These are phyloP conservation scores for Aplysia californica DNA, from an alignment of 1,140 invertebrate species.

Conservation along the genomic window DNA sequence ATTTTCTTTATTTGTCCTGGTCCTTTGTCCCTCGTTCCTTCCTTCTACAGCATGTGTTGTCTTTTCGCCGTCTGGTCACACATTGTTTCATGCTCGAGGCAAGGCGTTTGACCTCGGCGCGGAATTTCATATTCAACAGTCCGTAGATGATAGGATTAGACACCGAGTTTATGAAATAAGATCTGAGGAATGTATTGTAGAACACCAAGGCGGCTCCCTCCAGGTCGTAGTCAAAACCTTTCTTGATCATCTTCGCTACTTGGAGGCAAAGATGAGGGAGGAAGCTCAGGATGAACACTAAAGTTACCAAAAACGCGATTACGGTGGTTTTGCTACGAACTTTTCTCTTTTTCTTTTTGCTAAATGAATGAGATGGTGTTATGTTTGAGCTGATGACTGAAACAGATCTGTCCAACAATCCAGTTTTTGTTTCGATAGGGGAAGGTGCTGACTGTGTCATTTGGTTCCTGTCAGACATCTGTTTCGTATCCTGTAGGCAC, in stretches of 20 bases:
- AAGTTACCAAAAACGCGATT: conserved; percentile 37
- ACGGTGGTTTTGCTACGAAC: conserved; percentile 29
- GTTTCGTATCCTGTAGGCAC: neutral
- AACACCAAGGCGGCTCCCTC: conserved; percentile 20
- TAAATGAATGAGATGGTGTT: neutral
- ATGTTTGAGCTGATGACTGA: neutral
- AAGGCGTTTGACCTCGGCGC: conserved; percentile 4
- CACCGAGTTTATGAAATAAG: conserved; percentile 37
- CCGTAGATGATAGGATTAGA: conserved; percentile 40
- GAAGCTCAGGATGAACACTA: conserved; percentile 44
- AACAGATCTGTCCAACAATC: neutral
- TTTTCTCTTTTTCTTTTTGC: neutral
- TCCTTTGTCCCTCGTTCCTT: too few species aligned
- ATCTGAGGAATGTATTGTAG: conserved; percentile 36
- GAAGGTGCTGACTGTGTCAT: neutral
- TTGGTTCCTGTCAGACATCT: neutral
- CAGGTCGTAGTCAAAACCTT: conserved; percentile 27
- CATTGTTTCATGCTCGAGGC: too few species aligned
- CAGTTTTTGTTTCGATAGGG: neutral
- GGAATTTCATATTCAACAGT: conserved; percentile 24
- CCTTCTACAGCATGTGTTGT: too few species aligned
- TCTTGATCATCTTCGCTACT: conserved; percentile 9
- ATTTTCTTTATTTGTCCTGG: too few species aligned
- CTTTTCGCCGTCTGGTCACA: too few species aligned
- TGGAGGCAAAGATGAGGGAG: conserved; percentile 36